phyloP scores from a whole-genome alignment of 2,797 vertebrate species.

The Pteronotus mesoamericanus region DNA sequence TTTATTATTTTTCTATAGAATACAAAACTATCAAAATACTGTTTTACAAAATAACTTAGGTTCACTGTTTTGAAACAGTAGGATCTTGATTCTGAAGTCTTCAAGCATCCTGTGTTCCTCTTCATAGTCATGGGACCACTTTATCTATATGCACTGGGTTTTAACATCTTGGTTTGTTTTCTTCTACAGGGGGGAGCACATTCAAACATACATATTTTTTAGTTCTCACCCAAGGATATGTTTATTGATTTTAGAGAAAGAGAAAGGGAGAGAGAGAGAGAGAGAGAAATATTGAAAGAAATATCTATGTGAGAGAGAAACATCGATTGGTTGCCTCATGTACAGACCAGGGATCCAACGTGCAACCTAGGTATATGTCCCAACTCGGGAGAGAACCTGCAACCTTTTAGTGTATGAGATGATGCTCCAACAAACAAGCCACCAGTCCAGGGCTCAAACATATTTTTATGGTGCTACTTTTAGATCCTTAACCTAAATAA shows the following conservation, averaged over 20 bases:
- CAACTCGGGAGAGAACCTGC: no score
- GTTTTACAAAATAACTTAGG: background rate
- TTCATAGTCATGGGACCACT: background rate
- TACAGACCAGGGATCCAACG: no score
- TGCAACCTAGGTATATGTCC: no score
- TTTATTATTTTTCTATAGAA: slow-evolving; percentile 71
- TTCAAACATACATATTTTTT: background rate
- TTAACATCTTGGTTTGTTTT: background rate
- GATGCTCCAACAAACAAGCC: no score
- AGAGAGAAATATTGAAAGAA: no score
- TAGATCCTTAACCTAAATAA: slow-evolving; percentile 8
- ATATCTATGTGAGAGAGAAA: no score
- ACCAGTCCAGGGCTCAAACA: background rate
- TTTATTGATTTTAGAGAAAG: no score
- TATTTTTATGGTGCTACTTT: background rate
- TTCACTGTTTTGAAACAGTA: background rate
- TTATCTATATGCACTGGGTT: background rate
- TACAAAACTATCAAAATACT: slow-evolving; percentile 44
- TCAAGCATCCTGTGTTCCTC: background rate
- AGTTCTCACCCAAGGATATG: no score
- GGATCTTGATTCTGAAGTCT: background rate
- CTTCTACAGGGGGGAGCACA: background rate
- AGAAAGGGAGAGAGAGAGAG: no score
- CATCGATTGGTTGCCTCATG: no score
- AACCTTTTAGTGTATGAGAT: no score